phyloP scores from a whole-genome alignment of 2,888 invertebrate genomes.

The Apamea epomidion region DNA sequence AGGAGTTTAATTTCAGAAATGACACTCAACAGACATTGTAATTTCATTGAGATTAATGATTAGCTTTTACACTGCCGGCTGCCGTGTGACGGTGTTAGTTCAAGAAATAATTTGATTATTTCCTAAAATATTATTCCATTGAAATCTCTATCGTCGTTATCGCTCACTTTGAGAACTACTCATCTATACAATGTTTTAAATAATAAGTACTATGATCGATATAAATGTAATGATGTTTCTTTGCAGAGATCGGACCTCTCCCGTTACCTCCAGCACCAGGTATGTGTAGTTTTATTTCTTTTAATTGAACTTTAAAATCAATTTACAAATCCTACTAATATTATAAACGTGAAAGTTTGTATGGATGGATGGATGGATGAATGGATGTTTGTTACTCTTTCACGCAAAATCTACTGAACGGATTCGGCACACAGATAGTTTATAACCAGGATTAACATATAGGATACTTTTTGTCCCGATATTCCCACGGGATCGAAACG shows the following conservation, averaged over 20 bases:
- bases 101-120: background rate
- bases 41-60: background rate
- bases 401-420: no score
- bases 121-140: accelerated
- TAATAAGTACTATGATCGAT: background rate
- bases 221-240: constrained; percentile 2
- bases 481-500: no score
- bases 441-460: no score
- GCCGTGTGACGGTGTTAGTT: background rate
- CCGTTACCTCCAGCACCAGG: constrained; percentile 38
- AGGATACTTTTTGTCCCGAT: no score
- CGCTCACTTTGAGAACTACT: background rate
- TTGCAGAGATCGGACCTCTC: constrained; percentile 37
- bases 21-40: no score
- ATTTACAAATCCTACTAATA: no score
- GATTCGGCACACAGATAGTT: no score
- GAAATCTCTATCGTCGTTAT: background rate
- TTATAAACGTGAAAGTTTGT: no score
- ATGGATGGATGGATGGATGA: no score
- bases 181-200: background rate
- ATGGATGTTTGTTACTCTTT: no score
- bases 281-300: constrained; percentile 5
- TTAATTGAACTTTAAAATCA: background rate
- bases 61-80: no score
- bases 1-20: background rate